These are phyloP conservation scores for Melanostoma scalare DNA, from an alignment of 2,888 invertebrate species.

Conservation along the genomic window DNA sequence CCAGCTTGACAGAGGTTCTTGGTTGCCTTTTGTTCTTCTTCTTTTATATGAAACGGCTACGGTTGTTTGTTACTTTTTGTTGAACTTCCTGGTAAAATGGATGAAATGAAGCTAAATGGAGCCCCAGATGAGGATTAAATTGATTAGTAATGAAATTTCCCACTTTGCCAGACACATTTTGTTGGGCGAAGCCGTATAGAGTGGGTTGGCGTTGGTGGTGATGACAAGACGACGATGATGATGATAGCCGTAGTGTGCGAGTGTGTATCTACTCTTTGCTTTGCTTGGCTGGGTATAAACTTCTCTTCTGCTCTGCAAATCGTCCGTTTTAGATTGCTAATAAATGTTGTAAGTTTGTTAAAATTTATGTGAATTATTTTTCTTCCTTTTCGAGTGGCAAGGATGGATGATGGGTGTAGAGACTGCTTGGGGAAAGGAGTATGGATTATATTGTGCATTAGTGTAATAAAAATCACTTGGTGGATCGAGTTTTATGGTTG, in stretches of 20 bases:
- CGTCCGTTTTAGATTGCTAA: constrained; percentile 73
- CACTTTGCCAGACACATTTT: constrained; percentile 72
- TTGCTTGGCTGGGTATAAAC: constrained; percentile 25
- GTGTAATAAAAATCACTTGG: constrained; percentile 73
- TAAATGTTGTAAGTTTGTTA: constrained; percentile 73
- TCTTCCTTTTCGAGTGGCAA: constrained; percentile 57
- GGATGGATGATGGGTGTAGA: not conserved
- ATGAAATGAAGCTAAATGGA: constrained; percentile 73
- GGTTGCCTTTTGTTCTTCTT: constrained; percentile 38
- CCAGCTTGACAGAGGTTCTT: too few species aligned
- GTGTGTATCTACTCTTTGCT: constrained; percentile 48
- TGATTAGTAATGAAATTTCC: constrained; percentile 76
- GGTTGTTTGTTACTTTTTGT: constrained; percentile 37
- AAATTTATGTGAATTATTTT: constrained; percentile 73
- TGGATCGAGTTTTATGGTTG: constrained; percentile 62
- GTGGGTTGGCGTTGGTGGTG: not conserved
- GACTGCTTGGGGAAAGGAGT: constrained; percentile 3
- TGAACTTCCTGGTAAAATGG: constrained; percentile 68
- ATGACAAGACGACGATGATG: not conserved
- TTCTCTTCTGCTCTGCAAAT: constrained; percentile 51
- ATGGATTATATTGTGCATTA: constrained; percentile 71
- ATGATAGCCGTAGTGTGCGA: not conserved
- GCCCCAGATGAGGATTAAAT: constrained; percentile 76
- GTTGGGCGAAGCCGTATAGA: constrained; percentile 6
- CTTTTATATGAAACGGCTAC: constrained; percentile 5